Evolutionary conservation across 2,113 vertebrate genomes (phyloP).

Genomic region (Percina caprodes): DNA sequence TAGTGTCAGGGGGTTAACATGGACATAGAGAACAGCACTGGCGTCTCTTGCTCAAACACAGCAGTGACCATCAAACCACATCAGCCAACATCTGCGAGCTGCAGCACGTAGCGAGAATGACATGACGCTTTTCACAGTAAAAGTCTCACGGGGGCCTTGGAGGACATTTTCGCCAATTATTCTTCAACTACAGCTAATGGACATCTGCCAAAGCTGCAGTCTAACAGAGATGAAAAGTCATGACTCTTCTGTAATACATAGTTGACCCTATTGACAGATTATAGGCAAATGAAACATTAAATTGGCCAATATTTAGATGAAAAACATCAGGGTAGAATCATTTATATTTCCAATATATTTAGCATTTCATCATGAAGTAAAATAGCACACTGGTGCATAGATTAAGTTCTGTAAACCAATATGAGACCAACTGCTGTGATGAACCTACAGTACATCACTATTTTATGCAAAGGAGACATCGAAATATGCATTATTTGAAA

Average conservation of each 20-base stretch:
- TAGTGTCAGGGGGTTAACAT: neutral
- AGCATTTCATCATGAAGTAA: neutral
- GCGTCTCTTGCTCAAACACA: slow-evolving; percentile 9
- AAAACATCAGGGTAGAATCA: neutral
- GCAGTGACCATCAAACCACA: slow-evolving; percentile 46
- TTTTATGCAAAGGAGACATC: slow-evolving; percentile 23
- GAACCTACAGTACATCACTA: slow-evolving; percentile 17
- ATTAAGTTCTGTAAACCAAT: slow-evolving; percentile 2
- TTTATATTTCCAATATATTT: neutral
- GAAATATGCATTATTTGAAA: slow-evolving; percentile 10
- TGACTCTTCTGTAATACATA: neutral
- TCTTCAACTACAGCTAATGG: slow-evolving; percentile 9
- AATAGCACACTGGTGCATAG: slow-evolving; percentile 1
- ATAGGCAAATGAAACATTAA: neutral
- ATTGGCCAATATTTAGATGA: neutral
- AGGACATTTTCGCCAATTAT: slow-evolving; percentile 37
- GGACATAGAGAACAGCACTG: neutral
- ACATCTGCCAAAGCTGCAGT: neutral
- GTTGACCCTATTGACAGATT: slow-evolving; percentile 4
- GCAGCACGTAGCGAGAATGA: slow-evolving; percentile 35
- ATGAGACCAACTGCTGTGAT: neutral
- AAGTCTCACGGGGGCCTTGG: neutral
- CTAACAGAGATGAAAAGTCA: neutral
- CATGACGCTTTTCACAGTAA: slow-evolving; percentile 39
- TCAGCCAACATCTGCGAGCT: slow-evolving; percentile 11